Percentiles rank a stretch among this genome's conserved stretches.
phyloP scores from a whole-genome alignment of 2,113 vertebrate species.

The Prinia subflava region DNA sequence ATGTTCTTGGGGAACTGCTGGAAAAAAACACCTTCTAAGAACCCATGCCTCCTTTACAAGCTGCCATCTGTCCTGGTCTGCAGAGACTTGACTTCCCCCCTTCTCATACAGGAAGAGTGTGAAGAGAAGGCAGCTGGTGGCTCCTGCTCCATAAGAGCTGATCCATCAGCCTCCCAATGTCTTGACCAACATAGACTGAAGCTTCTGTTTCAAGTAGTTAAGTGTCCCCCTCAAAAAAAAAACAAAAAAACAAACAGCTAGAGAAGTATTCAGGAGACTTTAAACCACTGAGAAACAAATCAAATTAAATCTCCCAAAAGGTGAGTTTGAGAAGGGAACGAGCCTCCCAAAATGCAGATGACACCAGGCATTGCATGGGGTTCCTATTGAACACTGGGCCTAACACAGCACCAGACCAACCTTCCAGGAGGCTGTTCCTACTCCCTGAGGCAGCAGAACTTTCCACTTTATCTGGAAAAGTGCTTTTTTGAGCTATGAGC shows the following conservation, averaged over 20 bases:
- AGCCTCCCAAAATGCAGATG: not conserved
- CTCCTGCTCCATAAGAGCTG: not conserved
- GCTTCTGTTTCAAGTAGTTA: not conserved
- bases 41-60: not conserved
- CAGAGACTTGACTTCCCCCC: not conserved
- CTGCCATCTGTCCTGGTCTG: not conserved
- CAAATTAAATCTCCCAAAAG: not conserved
- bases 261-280: not conserved
- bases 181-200: not conserved
- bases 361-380: not conserved
- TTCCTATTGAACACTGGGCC: not conserved
- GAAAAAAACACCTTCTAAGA: not conserved
- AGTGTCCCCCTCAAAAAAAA: not conserved
- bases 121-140: not conserved
- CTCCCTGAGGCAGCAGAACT: not conserved
- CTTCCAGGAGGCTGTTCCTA: not conserved
- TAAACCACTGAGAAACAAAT: not conserved
- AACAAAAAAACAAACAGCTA: no score
- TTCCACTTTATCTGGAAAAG: not conserved
- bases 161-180: not conserved
- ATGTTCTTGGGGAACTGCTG: not conserved
- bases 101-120: not conserved
- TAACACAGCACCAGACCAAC: not conserved
- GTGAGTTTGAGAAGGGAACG: not conserved
- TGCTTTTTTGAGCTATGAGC: not conserved